phyloP scores from a whole-genome alignment of 2,888 invertebrate genomes.

The Cynaeus angustus region DNA sequence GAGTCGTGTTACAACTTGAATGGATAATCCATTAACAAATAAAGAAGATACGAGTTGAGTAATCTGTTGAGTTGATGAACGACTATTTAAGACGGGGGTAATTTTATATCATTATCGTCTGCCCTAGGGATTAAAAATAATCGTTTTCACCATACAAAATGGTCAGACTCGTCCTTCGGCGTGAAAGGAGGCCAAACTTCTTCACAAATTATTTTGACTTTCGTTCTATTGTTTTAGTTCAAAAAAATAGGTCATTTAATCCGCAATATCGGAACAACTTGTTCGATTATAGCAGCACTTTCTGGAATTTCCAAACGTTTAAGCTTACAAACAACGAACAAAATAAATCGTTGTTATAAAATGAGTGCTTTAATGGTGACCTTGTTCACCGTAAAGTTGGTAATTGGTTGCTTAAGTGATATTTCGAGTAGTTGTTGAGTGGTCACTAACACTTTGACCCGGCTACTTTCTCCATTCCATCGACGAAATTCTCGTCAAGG shows the following conservation, averaged over 20 bases:
- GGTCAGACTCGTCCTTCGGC: conserved; percentile 8
- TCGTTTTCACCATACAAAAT: conserved; percentile 2
- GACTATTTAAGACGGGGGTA: conserved; percentile 35
- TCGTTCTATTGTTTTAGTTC: not conserved
- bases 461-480: conserved; percentile 34
- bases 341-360: conserved; percentile 22
- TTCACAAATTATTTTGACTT: conserved; percentile 11
- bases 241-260: not conserved
- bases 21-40: conserved; percentile 48
- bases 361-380: conserved; percentile 11
- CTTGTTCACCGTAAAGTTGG: conserved; percentile 26
- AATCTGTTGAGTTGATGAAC: conserved; percentile 46
- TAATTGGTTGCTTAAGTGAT: conserved; percentile 39
- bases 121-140: conserved; percentile 24
- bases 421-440: conserved; percentile 42
- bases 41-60: conserved; percentile 41
- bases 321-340: conserved; percentile 9
- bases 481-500: conserved; percentile 37
- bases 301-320: not conserved
- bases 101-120: conserved; percentile 30
- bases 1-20: conserved; percentile 42
- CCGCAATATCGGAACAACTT: no score
- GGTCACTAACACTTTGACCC: conserved; percentile 36
- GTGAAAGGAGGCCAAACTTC: conserved; percentile 20
- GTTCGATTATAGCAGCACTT: no score